A percentile compares a stretch with the other conserved stretches of the same genome.
Conservation (phyloP, 2,888 invertebrate species). For the Cylloceria caligata region DNA sequence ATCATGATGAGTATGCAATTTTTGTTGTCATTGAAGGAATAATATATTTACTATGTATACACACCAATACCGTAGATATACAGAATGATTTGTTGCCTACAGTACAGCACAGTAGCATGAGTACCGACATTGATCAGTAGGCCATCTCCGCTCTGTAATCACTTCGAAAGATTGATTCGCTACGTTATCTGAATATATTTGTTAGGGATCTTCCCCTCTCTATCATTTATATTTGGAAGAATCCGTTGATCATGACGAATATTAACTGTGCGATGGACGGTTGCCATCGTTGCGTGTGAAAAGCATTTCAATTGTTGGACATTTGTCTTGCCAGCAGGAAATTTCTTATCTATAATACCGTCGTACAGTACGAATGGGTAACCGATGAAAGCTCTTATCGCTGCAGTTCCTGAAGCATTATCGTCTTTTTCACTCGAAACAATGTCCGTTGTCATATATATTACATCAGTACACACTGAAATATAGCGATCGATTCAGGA, state of each 20-base stretch:
- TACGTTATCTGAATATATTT: constrained; percentile 23
- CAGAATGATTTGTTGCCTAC: neutral
- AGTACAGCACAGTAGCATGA: neutral
- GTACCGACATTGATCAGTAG: constrained; percentile 7
- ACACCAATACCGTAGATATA: neutral
- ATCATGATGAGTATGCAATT: constrained; percentile 34
- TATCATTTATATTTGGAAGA: constrained; percentile 1
- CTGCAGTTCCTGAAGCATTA: neutral
- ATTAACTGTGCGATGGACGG: neutral
- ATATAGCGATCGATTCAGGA: neutral
- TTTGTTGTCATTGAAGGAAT: constrained; percentile 39
- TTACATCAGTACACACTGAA: neutral
- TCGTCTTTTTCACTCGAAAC: neutral
- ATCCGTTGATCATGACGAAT: constrained; percentile 3
- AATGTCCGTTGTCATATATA: neutral
- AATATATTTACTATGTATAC: constrained; percentile 7
- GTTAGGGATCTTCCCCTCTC: neutral
- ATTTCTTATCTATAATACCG: constrained; percentile 24
- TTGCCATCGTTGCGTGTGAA: constrained; percentile 1
- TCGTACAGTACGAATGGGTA: constrained; percentile 17
- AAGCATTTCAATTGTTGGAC: constrained; percentile 1
- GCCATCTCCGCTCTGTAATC: neutral
- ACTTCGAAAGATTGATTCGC: neutral
- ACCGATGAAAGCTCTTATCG: neutral
- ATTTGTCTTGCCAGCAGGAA: constrained; percentile 27